Evolutionary conservation across 30 jellyfish, hydroid and myxozoan species (phyloP).

Genomic region (Aurelia sp.): DNA sequence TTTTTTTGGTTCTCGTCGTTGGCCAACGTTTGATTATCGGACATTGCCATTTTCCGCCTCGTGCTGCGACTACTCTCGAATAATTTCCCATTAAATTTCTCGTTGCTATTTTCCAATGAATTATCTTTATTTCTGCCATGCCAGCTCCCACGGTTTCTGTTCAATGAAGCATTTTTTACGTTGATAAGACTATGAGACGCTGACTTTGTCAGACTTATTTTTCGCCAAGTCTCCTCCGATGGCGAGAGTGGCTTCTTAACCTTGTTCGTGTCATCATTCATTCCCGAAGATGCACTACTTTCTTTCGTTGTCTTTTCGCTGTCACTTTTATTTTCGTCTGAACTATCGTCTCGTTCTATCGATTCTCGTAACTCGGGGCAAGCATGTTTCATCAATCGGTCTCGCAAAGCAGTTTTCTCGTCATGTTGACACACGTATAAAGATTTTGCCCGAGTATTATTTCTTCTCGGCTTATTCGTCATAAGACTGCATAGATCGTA

Average conservation of each 20-base stretch:
- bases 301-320: not conserved
- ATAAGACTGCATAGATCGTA: constrained; percentile 49
- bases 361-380: constrained; percentile 79
- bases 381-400: constrained; percentile 74
- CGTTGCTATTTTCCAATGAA: not conserved
- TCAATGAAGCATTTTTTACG: not conserved
- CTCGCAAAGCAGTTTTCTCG: constrained; percentile 53
- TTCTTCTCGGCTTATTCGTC: constrained; percentile 15
- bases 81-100: not conserved
- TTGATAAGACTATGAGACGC: constrained; percentile 14
- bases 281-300: not conserved
- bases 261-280: not conserved
- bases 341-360: constrained; percentile 32
- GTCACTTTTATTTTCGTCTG: constrained; percentile 8
- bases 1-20: not conserved
- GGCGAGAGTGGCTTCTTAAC: not conserved
- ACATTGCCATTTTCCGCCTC: not conserved
- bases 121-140: not conserved
- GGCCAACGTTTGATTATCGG: not conserved
- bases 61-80: not conserved
- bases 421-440: constrained; percentile 53
- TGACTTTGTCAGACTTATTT: constrained; percentile 38
- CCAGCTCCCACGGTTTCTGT: not conserved
- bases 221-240: constrained; percentile 19
- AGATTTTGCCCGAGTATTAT: constrained; percentile 69